These are phyloP conservation scores for Gallinago nigripennis DNA, from an alignment of 2,797 vertebrate species.

Conservation along the genomic window DNA sequence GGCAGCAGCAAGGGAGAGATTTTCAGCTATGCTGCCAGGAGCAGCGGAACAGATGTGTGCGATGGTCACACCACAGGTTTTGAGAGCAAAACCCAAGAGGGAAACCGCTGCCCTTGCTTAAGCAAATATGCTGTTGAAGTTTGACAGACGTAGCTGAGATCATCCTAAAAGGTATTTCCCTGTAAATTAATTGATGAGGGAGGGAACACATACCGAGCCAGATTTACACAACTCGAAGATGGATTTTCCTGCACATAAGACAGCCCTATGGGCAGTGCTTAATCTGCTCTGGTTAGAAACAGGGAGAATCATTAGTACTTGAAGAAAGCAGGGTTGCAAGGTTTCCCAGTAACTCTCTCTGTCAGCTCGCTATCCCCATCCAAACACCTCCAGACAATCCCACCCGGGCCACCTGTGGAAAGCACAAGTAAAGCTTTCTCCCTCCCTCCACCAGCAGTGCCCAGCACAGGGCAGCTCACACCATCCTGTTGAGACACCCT, in stretches of 20 bases:
- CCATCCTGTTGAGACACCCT: background rate
- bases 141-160: background rate
- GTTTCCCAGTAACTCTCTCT: background rate
- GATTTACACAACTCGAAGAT: background rate
- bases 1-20: background rate
- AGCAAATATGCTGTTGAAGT: background rate
- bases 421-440: background rate
- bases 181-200: background rate
- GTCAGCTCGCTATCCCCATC: background rate
- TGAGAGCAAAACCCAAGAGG: background rate
- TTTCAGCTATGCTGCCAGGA: background rate
- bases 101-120: background rate
- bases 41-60: background rate
- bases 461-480: background rate
- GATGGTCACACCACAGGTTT: fast-evolving
- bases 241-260: background rate
- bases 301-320: background rate
- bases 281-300: background rate
- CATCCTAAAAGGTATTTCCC: background rate
- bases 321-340: background rate
- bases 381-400: background rate
- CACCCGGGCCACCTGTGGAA: background rate
- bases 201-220: background rate
- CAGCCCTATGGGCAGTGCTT: background rate
- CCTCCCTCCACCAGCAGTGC: background rate